phyloP scores from a whole-genome alignment of 2,797 vertebrate genomes.

The Trachops cirrhosus region DNA sequence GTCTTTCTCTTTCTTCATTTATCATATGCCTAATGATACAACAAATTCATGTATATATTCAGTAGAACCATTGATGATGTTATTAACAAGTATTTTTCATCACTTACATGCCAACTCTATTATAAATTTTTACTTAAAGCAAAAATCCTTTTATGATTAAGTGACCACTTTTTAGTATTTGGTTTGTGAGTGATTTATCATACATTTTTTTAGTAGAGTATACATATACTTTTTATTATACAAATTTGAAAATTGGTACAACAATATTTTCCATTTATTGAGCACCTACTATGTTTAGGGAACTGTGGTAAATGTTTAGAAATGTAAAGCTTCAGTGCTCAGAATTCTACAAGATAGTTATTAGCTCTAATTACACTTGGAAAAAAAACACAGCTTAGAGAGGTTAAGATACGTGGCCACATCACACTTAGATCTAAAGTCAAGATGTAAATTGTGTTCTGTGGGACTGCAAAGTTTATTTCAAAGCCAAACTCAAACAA shows the following conservation, averaged over 20 bases:
- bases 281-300: not conserved
- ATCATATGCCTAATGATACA: not conserved
- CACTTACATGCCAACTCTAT: not conserved
- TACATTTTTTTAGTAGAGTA: not conserved
- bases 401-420: not conserved
- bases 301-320: not conserved
- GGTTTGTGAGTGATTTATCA: not conserved
- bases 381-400: not conserved
- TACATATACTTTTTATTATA: not conserved
- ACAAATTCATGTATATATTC: not conserved
- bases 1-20: not conserved
- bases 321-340: not conserved
- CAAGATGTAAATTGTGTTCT: not conserved
- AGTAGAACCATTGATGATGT: not conserved
- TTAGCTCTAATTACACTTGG: not conserved
- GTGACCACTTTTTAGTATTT: not conserved
- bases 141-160: not conserved
- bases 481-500: not conserved
- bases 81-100: slow-evolving; percentile 3
- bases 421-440: not conserved
- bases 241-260: not conserved
- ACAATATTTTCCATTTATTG: not conserved
- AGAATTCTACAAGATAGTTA: not conserved
- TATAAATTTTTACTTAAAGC: not conserved
- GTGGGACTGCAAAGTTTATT: not conserved